These are phyloP conservation scores for Tetramorium bicarinatum DNA, from an alignment of 2,888 invertebrate species.

Conservation along the genomic window DNA sequence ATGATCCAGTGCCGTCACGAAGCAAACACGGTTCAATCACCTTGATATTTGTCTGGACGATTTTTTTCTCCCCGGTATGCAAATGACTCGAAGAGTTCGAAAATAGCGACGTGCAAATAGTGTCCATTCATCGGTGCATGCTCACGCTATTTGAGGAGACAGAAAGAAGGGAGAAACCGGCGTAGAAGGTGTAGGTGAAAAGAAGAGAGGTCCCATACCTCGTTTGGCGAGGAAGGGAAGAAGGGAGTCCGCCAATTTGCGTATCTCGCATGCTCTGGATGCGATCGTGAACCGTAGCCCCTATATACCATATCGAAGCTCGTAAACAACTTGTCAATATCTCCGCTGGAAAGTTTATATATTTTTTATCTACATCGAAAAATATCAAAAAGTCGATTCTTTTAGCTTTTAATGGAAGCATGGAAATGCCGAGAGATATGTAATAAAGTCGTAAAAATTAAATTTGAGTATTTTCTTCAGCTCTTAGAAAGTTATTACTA, in stretches of 20 bases:
- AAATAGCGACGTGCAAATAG: constrained; percentile 25
- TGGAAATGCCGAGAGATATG: background rate
- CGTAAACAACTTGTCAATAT: constrained; percentile 36
- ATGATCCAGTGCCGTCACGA: background rate
- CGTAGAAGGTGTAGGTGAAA: constrained; percentile 22
- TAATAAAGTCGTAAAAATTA: background rate
- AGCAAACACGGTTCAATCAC: constrained; percentile 22
- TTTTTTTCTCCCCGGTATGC: constrained; percentile 17
- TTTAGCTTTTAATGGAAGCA: background rate
- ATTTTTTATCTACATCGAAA: background rate
- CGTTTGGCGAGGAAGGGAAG: background rate
- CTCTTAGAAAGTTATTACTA: background rate
- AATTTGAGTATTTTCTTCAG: background rate
- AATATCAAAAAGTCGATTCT: background rate
- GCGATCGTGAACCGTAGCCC: constrained; percentile 7
- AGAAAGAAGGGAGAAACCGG: background rate
- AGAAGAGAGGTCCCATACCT: constrained; percentile 23
- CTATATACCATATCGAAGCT: background rate
- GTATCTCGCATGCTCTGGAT: constrained; percentile 18
- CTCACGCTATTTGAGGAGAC: constrained; percentile 7
- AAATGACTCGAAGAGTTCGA: constrained; percentile 27
- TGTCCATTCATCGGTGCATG: constrained; percentile 23
- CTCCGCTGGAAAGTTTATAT: background rate
- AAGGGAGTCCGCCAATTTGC: constrained; percentile 4
- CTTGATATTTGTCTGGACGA: constrained; percentile 34